Conservation (phyloP, 2,888 invertebrate genomes). For the Cistogaster globosa region DNA sequence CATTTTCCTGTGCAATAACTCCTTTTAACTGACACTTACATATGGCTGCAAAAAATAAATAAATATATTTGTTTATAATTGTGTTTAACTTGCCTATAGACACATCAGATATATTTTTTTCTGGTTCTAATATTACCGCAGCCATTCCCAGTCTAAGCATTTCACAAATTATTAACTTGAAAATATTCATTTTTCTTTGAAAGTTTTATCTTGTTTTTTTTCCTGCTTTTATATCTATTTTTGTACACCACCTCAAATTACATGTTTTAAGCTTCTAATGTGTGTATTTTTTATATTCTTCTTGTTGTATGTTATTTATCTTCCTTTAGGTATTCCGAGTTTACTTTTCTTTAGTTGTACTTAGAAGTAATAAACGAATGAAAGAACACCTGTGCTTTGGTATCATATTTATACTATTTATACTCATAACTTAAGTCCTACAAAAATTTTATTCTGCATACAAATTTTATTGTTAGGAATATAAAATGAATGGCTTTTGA, state of each 20-base stretch:
- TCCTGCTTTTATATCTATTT: not conserved
- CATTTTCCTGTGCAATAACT: not conserved
- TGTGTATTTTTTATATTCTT: conserved; percentile 27
- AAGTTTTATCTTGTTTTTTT: conserved; percentile 2
- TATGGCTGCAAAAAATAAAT: conserved; percentile 10
- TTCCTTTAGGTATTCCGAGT: conserved; percentile 45
- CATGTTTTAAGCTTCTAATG: conserved; percentile 56
- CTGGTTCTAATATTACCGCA: conserved; percentile 63
- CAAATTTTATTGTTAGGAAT: conserved; percentile 9
- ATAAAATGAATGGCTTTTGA: conserved; percentile 70
- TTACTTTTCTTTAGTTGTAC: not conserved
- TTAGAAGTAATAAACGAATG: conserved; percentile 30
- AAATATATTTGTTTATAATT: conserved; percentile 12
- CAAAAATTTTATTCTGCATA: conserved; percentile 35
- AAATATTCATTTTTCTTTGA: conserved; percentile 50
- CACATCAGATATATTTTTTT: conserved; percentile 77
- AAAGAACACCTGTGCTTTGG: conserved; percentile 58
- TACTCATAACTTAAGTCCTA: conserved; percentile 17
- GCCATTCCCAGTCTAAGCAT: conserved; percentile 20
- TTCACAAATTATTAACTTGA: conserved; percentile 50
- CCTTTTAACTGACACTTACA: conserved; percentile 5
- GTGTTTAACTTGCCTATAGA: conserved; percentile 74
- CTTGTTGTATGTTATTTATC: conserved; percentile 13
- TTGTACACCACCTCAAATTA: conserved; percentile 48
- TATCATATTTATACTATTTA: conserved; percentile 56